These are phyloP conservation scores for Drosophila eohydei DNA, from an alignment of 2,888 invertebrate genomes.

Conservation along the genomic window DNA sequence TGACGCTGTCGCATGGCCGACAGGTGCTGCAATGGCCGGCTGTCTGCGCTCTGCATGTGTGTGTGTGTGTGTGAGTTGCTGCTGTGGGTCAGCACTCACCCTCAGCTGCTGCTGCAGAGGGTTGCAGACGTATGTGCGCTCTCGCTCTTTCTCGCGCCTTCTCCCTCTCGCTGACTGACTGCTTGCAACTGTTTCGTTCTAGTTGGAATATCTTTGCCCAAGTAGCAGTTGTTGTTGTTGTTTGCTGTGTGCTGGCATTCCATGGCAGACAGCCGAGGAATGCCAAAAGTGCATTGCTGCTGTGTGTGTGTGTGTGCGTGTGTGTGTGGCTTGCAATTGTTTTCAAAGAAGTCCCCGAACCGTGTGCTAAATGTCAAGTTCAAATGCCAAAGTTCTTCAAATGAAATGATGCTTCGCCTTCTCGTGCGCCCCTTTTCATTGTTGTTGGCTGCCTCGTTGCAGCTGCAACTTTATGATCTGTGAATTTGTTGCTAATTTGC, in stretches of 20 bases:
- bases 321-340: constrained; percentile 72
- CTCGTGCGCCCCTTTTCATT: constrained; percentile 4
- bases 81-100: constrained; percentile 52
- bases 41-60: constrained; percentile 38
- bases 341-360: constrained; percentile 75
- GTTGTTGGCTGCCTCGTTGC: constrained; percentile 46
- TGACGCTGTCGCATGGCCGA: constrained; percentile 69
- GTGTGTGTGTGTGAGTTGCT: constrained; percentile 33
- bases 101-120: constrained; percentile 44
- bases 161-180: constrained; percentile 8
- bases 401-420: constrained; percentile 73
- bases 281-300: constrained; percentile 73
- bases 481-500: constrained; percentile 79
- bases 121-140: constrained; percentile 46
- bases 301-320: constrained; percentile 22
- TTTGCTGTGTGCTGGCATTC: constrained; percentile 62
- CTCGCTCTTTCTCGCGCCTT: constrained; percentile 22
- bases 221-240: constrained; percentile 43
- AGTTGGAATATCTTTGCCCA: constrained; percentile 50
- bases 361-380: constrained; percentile 81
- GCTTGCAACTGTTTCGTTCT: constrained; percentile 70
- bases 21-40: constrained; percentile 81
- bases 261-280: constrained; percentile 68
- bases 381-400: constrained; percentile 81
- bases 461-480: constrained; percentile 72